Conservation (phyloP, 2,888 invertebrate genomes). For the Parnassius apollo region DNA sequence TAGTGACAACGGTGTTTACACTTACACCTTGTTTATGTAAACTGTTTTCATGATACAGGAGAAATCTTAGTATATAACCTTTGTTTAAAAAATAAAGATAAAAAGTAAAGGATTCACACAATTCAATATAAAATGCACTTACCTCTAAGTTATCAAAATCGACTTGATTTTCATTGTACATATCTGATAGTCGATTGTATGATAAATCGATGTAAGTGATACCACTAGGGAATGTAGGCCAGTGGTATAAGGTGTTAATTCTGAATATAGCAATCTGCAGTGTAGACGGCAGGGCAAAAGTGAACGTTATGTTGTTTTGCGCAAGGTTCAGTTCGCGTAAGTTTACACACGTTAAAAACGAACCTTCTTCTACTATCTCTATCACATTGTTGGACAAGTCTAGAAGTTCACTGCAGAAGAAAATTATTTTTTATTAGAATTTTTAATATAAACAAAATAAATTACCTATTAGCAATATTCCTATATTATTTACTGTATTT, state of each 20-base stretch:
- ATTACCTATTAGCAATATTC: not conserved
- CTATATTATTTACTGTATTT: too few species aligned
- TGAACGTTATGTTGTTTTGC: constrained; percentile 69
- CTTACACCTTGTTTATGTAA: too few species aligned
- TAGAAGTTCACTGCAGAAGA: constrained; percentile 62
- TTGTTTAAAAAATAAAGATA: too few species aligned
- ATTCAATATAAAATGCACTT: constrained; percentile 28
- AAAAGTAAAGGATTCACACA: not conserved
- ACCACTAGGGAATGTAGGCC: constrained; percentile 66
- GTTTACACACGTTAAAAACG: constrained; percentile 58
- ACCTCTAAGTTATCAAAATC: constrained; percentile 72
- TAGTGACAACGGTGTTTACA: too few species aligned
- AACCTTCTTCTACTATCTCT: constrained; percentile 65
- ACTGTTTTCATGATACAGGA: too few species aligned
- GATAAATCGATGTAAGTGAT: constrained; percentile 71
- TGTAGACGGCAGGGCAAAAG: constrained; percentile 61
- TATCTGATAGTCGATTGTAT: constrained; percentile 60
- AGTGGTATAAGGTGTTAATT: constrained; percentile 66
- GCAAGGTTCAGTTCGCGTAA: constrained; percentile 71
- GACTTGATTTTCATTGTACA: constrained; percentile 63
- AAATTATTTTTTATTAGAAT: constrained; percentile 24
- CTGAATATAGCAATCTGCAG: constrained; percentile 65
- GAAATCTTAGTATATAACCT: too few species aligned
- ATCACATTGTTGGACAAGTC: constrained; percentile 73
- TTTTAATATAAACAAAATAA: not conserved